phyloP scores from a whole-genome alignment of 2,888 invertebrate genomes.

The Chymomyza amoena region DNA sequence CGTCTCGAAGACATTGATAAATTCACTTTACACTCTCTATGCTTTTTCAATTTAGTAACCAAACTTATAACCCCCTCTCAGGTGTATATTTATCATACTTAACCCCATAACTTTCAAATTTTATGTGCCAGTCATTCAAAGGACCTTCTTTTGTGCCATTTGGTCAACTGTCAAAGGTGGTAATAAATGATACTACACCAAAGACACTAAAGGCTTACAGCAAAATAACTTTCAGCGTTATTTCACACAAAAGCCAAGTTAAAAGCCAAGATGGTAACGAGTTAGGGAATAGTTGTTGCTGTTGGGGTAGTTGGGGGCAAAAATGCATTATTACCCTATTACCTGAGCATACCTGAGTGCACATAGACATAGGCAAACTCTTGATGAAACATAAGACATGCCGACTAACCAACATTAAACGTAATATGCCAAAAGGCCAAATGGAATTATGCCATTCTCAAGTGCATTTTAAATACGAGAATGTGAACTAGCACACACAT shows the following conservation, averaged over 20 bases:
- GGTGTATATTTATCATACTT: no score
- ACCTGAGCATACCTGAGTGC: slow-evolving; percentile 19
- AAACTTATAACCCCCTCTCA: neutral
- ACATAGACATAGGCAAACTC: neutral
- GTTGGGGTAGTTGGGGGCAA: neutral
- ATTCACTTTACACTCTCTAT: neutral
- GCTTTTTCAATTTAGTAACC: neutral
- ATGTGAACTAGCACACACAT: slow-evolving; percentile 16
- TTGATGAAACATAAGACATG: neutral
- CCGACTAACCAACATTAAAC: neutral
- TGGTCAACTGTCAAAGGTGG: neutral
- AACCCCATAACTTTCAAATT: neutral
- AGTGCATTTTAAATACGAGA: slow-evolving; percentile 69
- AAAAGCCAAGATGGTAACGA: neutral
- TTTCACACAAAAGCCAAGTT: slow-evolving; percentile 30
- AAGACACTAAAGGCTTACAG: slow-evolving; percentile 20
- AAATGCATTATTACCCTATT: slow-evolving; percentile 26
- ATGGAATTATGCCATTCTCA: slow-evolving; percentile 65
- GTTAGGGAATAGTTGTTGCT: no score
- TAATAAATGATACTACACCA: neutral
- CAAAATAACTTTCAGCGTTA: slow-evolving; percentile 19
- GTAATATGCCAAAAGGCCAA: slow-evolving; percentile 47
- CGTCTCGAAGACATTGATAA: no score
- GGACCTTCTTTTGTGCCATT: neutral
- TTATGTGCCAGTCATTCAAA: neutral